Base-by-base conservation (phyloP, 2,888 invertebrate genomes). In the Venusia cambrica region DNA sequence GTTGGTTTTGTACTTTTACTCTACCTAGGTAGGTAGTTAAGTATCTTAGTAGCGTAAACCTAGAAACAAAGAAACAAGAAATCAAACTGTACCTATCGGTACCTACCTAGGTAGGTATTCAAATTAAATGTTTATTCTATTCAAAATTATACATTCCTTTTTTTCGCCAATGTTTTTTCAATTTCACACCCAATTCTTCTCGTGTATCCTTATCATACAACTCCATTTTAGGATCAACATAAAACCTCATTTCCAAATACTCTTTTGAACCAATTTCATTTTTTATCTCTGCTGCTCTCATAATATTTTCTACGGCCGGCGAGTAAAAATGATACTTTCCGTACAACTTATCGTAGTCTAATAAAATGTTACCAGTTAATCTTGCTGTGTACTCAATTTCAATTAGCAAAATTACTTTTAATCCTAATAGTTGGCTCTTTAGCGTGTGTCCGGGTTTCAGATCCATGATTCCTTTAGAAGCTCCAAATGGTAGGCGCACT, bases 241-340 rank as follows among this genome's bases (percentile, higher is more conserved):
- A 73, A 26, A 68, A 73, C 36, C 62, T 59, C 1, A 83, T 33
- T 51, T 75, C 74, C 4, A 81, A 39, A 9, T 59, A 44, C 45
- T 78, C 72, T 1, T 48, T 71, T 0, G 76, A 73, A 5, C 54
- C 31, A 5, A 79, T 53, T 51, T 67, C 59, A 32, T 81, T 84
- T 0, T 36, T 62, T 4, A 84, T 32, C 2, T 57, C 55, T 0
- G 50, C 73, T 1, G 70, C 71, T 43, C 46, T 65, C 80, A 84
- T 74, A 1, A 84, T 73, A 27, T 59, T 55, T 11, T 43, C 31
- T 0, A 78, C 51, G 1, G 62, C 40, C 1, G 81, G 80, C 0
- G 80, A 66, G 48, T 64, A 84, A 36, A 76, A 78, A 39, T 81
- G 76, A 38, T 83, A 71, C 43, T 69, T 72, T 0, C 83, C 83